A percentile compares a stretch with the other conserved stretches of the same genome.
Conservation (phyloP, 2,888 invertebrate genomes). For the Geophilus truncorum region DNA sequence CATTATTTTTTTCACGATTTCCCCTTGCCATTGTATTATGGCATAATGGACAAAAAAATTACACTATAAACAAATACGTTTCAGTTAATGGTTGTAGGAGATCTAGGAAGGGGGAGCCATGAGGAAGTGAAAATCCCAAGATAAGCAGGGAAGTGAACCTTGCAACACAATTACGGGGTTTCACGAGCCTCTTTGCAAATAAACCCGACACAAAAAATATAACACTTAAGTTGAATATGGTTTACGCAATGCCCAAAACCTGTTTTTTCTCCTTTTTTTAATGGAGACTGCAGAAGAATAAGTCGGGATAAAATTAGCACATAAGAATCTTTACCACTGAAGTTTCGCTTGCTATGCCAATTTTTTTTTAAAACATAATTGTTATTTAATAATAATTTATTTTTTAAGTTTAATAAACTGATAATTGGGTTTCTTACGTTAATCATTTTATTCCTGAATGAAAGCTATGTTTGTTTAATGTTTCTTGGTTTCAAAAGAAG, state of each 20-base stretch:
- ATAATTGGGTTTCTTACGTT: background rate
- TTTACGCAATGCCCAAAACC: conserved; percentile 1
- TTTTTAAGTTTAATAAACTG: background rate
- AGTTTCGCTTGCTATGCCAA: background rate
- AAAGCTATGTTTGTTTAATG: too few relatives aligned
- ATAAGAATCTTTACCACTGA: background rate
- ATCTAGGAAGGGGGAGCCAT: background rate
- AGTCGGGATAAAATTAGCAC: background rate
- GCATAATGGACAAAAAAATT: too few relatives aligned
- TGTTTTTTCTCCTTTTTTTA: background rate
- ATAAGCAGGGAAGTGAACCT: background rate
- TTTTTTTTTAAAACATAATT: too few relatives aligned
- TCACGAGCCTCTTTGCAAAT: background rate
- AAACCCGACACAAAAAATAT: background rate
- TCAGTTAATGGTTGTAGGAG: background rate
- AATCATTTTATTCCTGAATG: background rate
- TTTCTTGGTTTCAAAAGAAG: too few relatives aligned
- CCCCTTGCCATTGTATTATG: too few relatives aligned
- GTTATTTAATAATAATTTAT: too few relatives aligned
- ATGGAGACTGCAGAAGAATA: background rate
- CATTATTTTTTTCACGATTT: too few relatives aligned
- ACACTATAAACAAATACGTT: too few relatives aligned
- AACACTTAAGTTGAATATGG: background rate
- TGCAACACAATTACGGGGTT: background rate
- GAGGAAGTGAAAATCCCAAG: background rate